Base-by-base conservation (phyloP, 2,888 invertebrate species). In the Lydus trimaculatus region DNA sequence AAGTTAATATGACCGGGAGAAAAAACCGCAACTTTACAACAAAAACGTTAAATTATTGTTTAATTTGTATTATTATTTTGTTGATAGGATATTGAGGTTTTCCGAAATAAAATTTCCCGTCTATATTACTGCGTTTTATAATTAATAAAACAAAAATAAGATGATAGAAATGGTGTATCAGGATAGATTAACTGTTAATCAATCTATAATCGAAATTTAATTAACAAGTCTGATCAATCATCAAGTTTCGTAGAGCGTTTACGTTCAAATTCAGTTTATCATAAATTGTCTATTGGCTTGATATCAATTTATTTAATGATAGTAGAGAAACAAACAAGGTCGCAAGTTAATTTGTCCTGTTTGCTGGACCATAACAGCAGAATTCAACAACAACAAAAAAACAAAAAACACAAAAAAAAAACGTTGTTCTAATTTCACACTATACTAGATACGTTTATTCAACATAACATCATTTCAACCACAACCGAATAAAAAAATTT, bases 251-350 rank as follows among this genome's bases (percentile, higher is more conserved):
- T n/a, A n/a, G 33, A 17, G 39, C 60, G 52, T 71, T 72, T 72
- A n/a, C n/a, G 70, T 73, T 68, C 67, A 61, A 63, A 67, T 72
- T 70, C 20, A 59, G 70, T 61, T 72, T 71, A 71, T 72, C 72
- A 66, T 64, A 39, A 60, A 64, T 63, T 69, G 62, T 59, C 69
- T 71, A 72, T 73, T 72, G 72, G 69, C 72, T 65, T 63, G 48
- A 64, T 72, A 71, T 73, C 71, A 72, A 73, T 73, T 72, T 71
- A 72, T 72, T 69, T 64, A 65, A 69, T 66, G 72, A 73, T 72
- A 73, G 71, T 71, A 72, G 69, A 72, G 4, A 2, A 3, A 73
- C 71, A 72, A 71, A 73, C 73, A 73, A 73, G 72, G 73, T 65
- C 72, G 64, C 65, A 67, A 71, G 66, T 71, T 68, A 71, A 73